A percentile compares a stretch with the other conserved stretches of the same genome.
Evolutionary conservation across 1,140 invertebrate genomes (phyloP).

Genomic region (Harpegnathos saltator): DNA sequence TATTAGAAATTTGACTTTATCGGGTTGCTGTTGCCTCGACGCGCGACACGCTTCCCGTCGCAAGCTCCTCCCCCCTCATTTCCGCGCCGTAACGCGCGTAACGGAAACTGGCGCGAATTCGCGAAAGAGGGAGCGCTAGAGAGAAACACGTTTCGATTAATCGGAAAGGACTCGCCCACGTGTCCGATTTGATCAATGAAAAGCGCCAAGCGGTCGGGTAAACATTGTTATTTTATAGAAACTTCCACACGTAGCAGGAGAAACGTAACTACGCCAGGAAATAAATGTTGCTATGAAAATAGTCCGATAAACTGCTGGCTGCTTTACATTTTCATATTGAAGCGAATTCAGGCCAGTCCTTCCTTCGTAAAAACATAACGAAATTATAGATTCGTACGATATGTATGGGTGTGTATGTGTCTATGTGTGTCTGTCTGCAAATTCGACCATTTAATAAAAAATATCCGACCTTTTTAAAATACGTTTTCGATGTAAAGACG

Average conservation of each 20-base stretch:
- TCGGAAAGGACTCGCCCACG: background rate
- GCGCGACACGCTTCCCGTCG: background rate
- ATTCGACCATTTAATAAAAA: too few species aligned
- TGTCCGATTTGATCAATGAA: slow-evolving; percentile 13
- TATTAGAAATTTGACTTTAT: slow-evolving; percentile 2
- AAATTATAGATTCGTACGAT: background rate
- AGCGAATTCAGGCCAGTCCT: background rate
- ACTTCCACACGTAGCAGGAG: background rate
- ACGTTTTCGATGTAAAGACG: too few species aligned
- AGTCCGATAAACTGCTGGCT: too few species aligned
- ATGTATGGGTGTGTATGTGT: background rate
- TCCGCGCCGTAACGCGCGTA: background rate
- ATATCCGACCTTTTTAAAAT: too few species aligned
- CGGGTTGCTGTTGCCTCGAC: too few species aligned
- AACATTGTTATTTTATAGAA: slow-evolving; percentile 30
- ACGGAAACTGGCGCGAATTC: too few species aligned
- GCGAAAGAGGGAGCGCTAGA: too few species aligned
- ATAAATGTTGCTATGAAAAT: background rate
- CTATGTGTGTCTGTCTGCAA: too few species aligned
- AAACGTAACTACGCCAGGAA: background rate
- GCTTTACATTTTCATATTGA: background rate
- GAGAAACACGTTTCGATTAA: background rate
- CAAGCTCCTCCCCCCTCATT: background rate
- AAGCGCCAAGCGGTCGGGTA: background rate
- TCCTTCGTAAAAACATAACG: slow-evolving; percentile 15